Evolutionary conservation across 2,797 vertebrate species (phyloP), one percentile per base, ranked within the genome.

Genomic region (Schizopygopsis malacanthus): DNA sequence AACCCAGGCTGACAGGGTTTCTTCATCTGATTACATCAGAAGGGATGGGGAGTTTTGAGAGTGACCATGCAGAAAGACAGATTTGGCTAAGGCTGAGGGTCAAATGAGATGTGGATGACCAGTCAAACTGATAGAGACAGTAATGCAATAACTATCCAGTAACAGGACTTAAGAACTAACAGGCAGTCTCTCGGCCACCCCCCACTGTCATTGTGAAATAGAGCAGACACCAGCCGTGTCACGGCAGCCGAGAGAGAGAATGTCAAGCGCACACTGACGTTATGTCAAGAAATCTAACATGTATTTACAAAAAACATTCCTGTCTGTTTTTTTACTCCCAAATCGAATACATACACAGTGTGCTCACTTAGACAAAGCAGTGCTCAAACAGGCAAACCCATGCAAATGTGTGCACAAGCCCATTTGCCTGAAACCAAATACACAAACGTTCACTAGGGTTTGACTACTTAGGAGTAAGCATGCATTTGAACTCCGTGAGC

Each of bases 11-110:
- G 28, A 33, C 28, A 33, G 28, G 83, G 90, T 75, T 50, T 61
- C 2, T 33, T 88, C 85, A 61, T 85, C 81, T 90, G 87, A 92
- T 93, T 87, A 86, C 70, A 92, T 93, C 92, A 91, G 70, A 87
- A 67, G 81, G 84, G 89, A 28, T 5, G 1, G 15, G n/a, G 77
- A 41, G 56, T 39, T 50, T 59, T 65, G 37, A 45, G 72, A 84
- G 77, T 86, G 86, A 84, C 72, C 73, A 76, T 65, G 59, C 82
- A 85, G 54, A 89, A 33, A 33, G 28, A 2, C 28, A 50, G 70
- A 84, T 39, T 25, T 83, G 76, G 43, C 37, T 18, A 37, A 67
- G 59, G 61, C 45, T 41, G n/a, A 70, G 47, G 78, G 59, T 70
- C 81, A 83, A 88, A 89, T 84, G 59, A 88, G 79, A 84, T 80